Evolutionary conservation across 2,888 invertebrate genomes (phyloP).

Genomic region (Hirtodrosophila trivittata): DNA sequence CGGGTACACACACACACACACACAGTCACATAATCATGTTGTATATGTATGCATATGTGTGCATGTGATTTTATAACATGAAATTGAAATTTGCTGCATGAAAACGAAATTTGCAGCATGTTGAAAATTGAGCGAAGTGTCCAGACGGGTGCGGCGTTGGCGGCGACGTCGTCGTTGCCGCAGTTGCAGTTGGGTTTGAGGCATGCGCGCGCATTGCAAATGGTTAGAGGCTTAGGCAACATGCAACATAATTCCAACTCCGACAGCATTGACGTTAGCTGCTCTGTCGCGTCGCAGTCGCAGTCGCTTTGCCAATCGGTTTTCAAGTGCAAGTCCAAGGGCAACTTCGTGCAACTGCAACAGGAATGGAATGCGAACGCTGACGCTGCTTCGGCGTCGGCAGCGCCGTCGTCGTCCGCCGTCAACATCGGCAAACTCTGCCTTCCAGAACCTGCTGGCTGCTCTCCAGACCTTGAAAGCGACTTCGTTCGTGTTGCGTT

Average conservation of each 20-base stretch:
- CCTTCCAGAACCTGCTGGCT: slow-evolving; percentile 62
- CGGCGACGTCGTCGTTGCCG: slow-evolving; percentile 8
- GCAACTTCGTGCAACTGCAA: slow-evolving; percentile 71
- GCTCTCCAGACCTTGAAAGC: slow-evolving; percentile 81
- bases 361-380: slow-evolving; percentile 55
- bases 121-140: slow-evolving; percentile 58
- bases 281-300: slow-evolving; percentile 17
- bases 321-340: slow-evolving; percentile 83
- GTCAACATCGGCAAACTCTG: slow-evolving; percentile 15
- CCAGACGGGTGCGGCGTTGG: neutral
- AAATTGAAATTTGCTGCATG: slow-evolving; percentile 78
- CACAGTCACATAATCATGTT: slow-evolving; percentile 14
- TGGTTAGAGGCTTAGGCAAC: slow-evolving; percentile 24
- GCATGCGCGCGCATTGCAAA: slow-evolving; percentile 66
- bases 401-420: slow-evolving; percentile 5
- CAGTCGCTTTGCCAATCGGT: slow-evolving; percentile 23
- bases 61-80: slow-evolving; percentile 67
- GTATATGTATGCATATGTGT: slow-evolving; percentile 17
- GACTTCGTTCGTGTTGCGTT: slow-evolving; percentile 65
- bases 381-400: slow-evolving; percentile 11
- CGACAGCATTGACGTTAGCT: slow-evolving; percentile 34
- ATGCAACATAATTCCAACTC: slow-evolving; percentile 56
- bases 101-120: slow-evolving; percentile 77
- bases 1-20: slow-evolving; percentile 15
- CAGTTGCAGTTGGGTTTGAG: slow-evolving; percentile 45